Evolutionary conservation across 2,797 vertebrate genomes (phyloP).

Genomic region (Octomys mimax): DNA sequence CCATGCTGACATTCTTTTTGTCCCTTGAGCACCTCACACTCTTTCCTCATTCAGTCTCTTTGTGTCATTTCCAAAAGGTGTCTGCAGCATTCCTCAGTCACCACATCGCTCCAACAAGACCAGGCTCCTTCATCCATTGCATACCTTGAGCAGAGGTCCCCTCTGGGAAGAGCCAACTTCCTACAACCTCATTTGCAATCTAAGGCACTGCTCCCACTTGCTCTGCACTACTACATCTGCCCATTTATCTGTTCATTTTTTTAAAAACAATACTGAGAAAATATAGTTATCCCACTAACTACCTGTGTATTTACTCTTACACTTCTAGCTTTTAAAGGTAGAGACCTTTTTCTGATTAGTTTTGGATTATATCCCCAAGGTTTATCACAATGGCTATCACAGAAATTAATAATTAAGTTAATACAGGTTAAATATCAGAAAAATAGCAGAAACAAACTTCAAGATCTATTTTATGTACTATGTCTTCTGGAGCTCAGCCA

Average conservation of each 20-base stretch:
- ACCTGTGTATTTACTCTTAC: neutral
- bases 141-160: neutral
- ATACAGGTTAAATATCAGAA: neutral
- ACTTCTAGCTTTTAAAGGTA: neutral
- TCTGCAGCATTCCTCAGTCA: neutral
- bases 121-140: neutral
- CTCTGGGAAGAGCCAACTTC: neutral
- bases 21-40: neutral
- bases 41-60: neutral
- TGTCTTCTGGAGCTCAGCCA: neutral
- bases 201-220: neutral
- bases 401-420: neutral
- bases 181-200: neutral
- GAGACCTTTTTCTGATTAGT: neutral
- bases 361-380: neutral
- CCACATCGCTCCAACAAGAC: neutral
- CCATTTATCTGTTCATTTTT: slow-evolving; percentile 18
- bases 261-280: neutral
- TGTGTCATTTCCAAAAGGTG: neutral
- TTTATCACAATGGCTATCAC: neutral
- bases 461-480: neutral
- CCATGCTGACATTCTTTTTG: neutral
- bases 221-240: neutral
- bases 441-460: slow-evolving; percentile 3
- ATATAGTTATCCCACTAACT: neutral